Conservation (phyloP, 2,113 vertebrate genomes). For the Rana temporaria region DNA sequence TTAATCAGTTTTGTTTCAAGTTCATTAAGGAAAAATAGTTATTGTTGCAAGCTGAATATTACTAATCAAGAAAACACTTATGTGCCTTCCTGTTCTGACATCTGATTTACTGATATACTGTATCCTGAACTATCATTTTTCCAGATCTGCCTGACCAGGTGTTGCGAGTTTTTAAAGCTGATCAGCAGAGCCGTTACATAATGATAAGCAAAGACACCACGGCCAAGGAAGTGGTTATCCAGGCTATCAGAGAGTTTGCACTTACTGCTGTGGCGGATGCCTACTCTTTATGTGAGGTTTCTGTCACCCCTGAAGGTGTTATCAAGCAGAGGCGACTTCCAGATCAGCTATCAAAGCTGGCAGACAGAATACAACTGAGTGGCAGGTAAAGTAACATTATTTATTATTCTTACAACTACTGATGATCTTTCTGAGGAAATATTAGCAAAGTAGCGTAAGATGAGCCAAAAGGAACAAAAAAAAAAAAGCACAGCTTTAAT, state of each 20-base stretch:
- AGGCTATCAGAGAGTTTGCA: slow-evolving; percentile 95
- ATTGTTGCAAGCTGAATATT: background rate
- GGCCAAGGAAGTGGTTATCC: slow-evolving; percentile 93
- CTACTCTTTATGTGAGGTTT: slow-evolving; percentile 94
- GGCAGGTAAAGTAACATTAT: slow-evolving; percentile 79
- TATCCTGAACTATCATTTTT: background rate
- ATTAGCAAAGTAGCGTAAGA: too few relatives aligned
- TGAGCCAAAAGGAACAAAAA: too few relatives aligned
- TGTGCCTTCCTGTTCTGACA: background rate
- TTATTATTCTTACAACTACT: too few relatives aligned
- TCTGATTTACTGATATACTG: background rate
- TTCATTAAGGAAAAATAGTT: too few relatives aligned
- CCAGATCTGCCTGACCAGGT: slow-evolving; percentile 96
- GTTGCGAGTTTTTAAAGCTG: slow-evolving; percentile 93
- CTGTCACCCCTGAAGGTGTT: slow-evolving; percentile 95
- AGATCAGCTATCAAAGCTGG: slow-evolving; percentile 96
- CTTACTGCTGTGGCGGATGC: slow-evolving; percentile 89
- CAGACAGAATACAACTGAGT: slow-evolving; percentile 95
- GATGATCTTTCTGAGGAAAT: too few relatives aligned
- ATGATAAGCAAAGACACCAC: slow-evolving; percentile 99
- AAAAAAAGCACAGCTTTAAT: too few relatives aligned
- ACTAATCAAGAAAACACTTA: too few relatives aligned
- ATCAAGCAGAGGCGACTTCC: slow-evolving; percentile 95
- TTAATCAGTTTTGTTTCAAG: too few relatives aligned
- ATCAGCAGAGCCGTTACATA: slow-evolving; percentile 97